Percentiles rank a stretch among this genome's conserved stretches.
phyloP scores from a whole-genome alignment of 2,888 invertebrate genomes.

The Paralinhomoeus sp. region DNA sequence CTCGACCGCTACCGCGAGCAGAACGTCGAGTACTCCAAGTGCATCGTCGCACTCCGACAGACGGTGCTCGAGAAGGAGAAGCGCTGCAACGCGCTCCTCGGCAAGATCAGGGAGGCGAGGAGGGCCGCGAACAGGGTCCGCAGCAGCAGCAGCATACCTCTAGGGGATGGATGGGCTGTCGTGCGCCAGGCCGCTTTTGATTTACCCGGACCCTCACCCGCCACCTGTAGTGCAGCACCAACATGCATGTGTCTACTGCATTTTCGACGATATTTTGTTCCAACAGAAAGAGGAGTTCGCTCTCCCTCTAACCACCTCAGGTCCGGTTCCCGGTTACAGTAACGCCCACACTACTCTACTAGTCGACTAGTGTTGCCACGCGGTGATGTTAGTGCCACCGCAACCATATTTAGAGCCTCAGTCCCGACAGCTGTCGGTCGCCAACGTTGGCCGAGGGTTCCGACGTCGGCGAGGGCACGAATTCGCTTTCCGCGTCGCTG shows the following conservation, averaged over 20 bases:
- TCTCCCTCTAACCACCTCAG: too few relatives aligned
- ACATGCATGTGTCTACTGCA: too few relatives aligned
- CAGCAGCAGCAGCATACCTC: not conserved
- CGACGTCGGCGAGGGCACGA: not conserved
- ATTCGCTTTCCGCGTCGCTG: not conserved
- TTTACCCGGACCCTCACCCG: too few relatives aligned
- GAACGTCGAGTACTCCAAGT: constrained; percentile 21
- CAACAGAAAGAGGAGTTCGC: too few relatives aligned
- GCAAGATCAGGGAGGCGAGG: constrained; percentile 15
- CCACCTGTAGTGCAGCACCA: too few relatives aligned
- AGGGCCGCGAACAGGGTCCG: not conserved
- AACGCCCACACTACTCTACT: too few relatives aligned
- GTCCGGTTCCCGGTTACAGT: too few relatives aligned
- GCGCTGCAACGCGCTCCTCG: constrained; percentile 16
- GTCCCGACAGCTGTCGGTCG: not conserved
- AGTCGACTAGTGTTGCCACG: too few relatives aligned
- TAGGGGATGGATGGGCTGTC: not conserved
- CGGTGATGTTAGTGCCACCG: too few relatives aligned
- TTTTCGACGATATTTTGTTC: too few relatives aligned
- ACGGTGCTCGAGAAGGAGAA: constrained; percentile 20
- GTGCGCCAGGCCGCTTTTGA: not conserved
- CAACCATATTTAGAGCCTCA: too few relatives aligned
- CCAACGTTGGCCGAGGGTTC: not conserved
- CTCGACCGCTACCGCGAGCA: constrained; percentile 14
- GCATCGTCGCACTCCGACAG: constrained; percentile 20